Conservation (phyloP, 2,113 vertebrate species). For the Rana temporaria region DNA sequence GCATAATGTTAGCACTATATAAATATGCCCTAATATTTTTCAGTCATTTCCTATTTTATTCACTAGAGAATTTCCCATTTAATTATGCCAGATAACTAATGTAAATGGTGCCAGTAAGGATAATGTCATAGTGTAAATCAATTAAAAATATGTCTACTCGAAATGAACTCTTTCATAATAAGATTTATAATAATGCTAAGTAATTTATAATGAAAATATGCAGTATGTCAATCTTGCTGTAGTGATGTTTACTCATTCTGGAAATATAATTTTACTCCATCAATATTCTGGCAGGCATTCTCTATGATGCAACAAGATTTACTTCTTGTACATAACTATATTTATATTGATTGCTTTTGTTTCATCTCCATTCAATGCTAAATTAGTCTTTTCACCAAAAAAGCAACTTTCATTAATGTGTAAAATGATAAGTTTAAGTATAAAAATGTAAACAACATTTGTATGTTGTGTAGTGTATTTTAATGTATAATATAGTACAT, state of each 20-base stretch:
- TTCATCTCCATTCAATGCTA: neutral
- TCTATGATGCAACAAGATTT: neutral
- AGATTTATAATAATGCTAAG: slow-evolving; percentile 25
- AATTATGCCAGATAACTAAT: slow-evolving; percentile 31
- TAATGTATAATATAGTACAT: too few relatives aligned
- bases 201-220: slow-evolving; percentile 28
- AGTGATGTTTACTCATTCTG: slow-evolving; percentile 6
- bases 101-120: neutral
- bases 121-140: slow-evolving; percentile 36
- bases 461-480: too few relatives aligned
- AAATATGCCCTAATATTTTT: slow-evolving; percentile 25
- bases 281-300: slow-evolving; percentile 1
- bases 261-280: slow-evolving; percentile 1
- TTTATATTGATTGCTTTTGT: slow-evolving; percentile 23
- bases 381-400: neutral
- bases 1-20: slow-evolving; percentile 14
- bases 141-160: slow-evolving; percentile 29
- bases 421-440: too few relatives aligned
- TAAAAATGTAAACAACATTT: too few relatives aligned
- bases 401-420: neutral
- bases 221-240: slow-evolving; percentile 14
- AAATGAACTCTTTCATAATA: slow-evolving; percentile 30
- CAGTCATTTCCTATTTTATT: slow-evolving; percentile 18
- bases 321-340: slow-evolving; percentile 15
- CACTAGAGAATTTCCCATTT: slow-evolving; percentile 9